These are phyloP conservation scores for Myodes glareolus DNA, from an alignment of 2,113 vertebrate species.

Conservation along the genomic window DNA sequence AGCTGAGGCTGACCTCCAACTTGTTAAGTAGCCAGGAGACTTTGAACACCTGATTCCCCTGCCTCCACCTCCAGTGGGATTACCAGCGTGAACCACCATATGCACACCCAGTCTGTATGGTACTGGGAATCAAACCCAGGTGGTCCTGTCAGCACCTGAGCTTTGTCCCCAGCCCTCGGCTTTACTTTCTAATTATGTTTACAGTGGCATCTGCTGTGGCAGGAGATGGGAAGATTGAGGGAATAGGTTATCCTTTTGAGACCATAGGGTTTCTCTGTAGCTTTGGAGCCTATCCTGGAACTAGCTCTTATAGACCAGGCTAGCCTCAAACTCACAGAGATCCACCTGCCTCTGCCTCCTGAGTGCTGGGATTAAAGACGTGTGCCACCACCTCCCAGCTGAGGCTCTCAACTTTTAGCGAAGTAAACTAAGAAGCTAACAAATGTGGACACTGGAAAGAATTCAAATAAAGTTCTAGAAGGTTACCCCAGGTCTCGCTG, in stretches of 20 bases:
- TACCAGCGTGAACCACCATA: neutral
- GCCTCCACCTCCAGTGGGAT: neutral
- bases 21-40: neutral
- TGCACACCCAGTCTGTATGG: neutral
- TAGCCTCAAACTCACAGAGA: too few relatives aligned
- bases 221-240: neutral
- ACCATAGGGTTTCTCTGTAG: too few relatives aligned
- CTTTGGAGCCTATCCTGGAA: neutral
- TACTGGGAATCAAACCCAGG: neutral
- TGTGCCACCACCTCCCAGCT: too few relatives aligned
- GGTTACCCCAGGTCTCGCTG: conserved; percentile 74
- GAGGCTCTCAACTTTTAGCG: neutral
- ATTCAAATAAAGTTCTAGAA: conserved; percentile 67
- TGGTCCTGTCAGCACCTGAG: neutral
- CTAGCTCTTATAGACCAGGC: too few relatives aligned
- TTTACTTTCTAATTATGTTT: neutral
- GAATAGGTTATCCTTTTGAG: neutral
- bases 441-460: conserved; percentile 53
- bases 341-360: too few relatives aligned
- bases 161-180: neutral
- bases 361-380: too few relatives aligned
- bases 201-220: neutral
- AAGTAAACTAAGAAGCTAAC: conserved; percentile 11
- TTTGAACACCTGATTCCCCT: neutral
- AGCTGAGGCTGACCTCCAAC: neutral